Base-by-base conservation (phyloP, 2,888 invertebrate species). In the Lamellibrachia columna region DNA sequence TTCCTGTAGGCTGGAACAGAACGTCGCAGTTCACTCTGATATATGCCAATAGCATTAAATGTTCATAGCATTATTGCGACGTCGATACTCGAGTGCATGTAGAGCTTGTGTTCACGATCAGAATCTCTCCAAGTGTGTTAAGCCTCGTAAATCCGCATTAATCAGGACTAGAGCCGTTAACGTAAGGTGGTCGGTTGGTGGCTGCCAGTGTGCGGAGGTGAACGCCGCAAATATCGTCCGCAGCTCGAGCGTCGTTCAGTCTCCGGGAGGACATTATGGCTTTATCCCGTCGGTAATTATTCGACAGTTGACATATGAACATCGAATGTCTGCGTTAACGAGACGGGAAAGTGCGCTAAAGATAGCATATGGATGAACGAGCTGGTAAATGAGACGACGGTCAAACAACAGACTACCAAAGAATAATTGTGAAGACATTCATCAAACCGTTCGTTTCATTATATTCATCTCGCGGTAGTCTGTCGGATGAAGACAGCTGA, bases 271-370 rank as follows among this genome's bases (percentile, higher is more conserved):
- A 75, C 15, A 15, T 15, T n/a, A 22, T 3, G 75, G 75, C 75
- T 22, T 11, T 11, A 75, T 11, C 75, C 22, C 75, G 75, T 75
- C 75, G 75, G 22, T 75, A 75, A 75, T 75, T 75, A 75, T 75
- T 22, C 15, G 75, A 75, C 75, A 75, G 75, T n/a, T 75, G 75
- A 75, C 75, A 75, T 75, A 75, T 75, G 75, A 75, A 75, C 75
- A 22, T 11, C 22, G 75, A 22, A 75, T 22, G 75, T 75, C n/a
- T 75, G 75, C 75, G 75, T 75, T 75, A 75, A 75, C 75, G 75
- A 75, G 75, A 22, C 75, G n/a, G n/a, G 75, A 75, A 75, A 75
- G 15, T 3, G 75, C 22, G 15, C 75, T 75, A 75, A 75, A 60
- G n/a, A 75, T 75, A 75, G 75, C 75, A 15, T 15, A 22, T n/a